Evolutionary conservation across 2,888 invertebrate species (phyloP).

Genomic region (Trichogramma evanescens): DNA sequence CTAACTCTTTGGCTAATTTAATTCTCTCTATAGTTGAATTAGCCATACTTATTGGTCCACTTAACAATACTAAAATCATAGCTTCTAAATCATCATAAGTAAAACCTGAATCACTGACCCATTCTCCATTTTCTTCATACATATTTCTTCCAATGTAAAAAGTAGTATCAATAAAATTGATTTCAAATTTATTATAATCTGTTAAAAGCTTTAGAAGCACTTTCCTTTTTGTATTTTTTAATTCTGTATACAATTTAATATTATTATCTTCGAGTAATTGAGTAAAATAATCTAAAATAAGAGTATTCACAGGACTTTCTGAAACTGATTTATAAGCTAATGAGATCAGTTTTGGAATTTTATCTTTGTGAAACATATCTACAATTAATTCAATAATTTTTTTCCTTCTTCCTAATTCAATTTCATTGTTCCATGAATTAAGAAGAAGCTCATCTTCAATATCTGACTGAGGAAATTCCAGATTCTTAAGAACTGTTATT

Average conservation of each 20-base stretch:
- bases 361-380: conserved; percentile 38
- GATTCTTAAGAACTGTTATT: conserved; percentile 28
- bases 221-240: conserved; percentile 37
- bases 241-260: conserved; percentile 31
- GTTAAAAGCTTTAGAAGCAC: conserved; percentile 39
- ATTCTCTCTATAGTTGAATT: conserved; percentile 48
- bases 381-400: conserved; percentile 33
- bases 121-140: conserved; percentile 36
- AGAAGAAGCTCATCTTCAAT: conserved; percentile 36
- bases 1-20: conserved; percentile 43
- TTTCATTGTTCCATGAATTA: conserved; percentile 34
- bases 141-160: conserved; percentile 49
- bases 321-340: conserved; percentile 30
- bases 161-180: conserved; percentile 46
- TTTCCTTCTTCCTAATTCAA: conserved; percentile 33
- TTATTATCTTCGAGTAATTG: conserved; percentile 29
- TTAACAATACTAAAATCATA: conserved; percentile 47
- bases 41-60: conserved; percentile 42
- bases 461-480: conserved; percentile 26
- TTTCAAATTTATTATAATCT: conserved; percentile 41
- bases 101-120: conserved; percentile 48
- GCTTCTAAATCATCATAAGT: conserved; percentile 50
- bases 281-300: conserved; percentile 31
- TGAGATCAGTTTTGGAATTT: conserved; percentile 38
- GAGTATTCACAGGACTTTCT: conserved; percentile 24